phyloP scores from a whole-genome alignment of 53 echinoderm and acorn worm species.

The Arbacia lixula region DNA sequence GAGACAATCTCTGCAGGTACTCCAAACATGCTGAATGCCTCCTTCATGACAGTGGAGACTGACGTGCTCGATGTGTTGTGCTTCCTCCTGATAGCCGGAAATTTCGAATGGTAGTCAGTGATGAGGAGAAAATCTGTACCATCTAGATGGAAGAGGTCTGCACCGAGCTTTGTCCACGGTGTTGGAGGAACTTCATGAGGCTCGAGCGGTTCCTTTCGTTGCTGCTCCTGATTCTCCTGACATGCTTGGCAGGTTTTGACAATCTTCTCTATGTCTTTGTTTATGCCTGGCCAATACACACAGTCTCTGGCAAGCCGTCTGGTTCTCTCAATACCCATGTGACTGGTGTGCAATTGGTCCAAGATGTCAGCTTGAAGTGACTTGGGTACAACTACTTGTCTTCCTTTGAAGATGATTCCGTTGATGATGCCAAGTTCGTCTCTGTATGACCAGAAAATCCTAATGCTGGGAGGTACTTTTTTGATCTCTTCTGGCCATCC shows the following conservation, averaged over 20 bases:
- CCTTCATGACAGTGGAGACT: slow-evolving; percentile 36
- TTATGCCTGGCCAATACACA: slow-evolving; percentile 76
- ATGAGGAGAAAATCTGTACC: slow-evolving; percentile 47
- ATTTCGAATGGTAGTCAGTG: slow-evolving; percentile 58
- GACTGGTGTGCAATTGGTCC: slow-evolving; percentile 55
- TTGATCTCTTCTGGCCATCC: too few species aligned
- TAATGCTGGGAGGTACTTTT: too few species aligned
- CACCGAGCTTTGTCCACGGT: slow-evolving; percentile 27
- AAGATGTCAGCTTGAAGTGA: slow-evolving; percentile 52
- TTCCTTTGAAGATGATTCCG: slow-evolving; percentile 68
- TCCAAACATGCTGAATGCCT: slow-evolving; percentile 32
- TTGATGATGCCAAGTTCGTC: slow-evolving; percentile 62
- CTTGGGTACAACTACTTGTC: slow-evolving; percentile 61
- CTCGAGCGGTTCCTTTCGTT: slow-evolving; percentile 46
- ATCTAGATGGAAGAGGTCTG: slow-evolving; percentile 45
- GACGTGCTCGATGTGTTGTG: slow-evolving; percentile 17
- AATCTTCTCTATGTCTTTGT: slow-evolving; percentile 19
- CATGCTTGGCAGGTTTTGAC: slow-evolving; percentile 39
- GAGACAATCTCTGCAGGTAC: slow-evolving; percentile 19
- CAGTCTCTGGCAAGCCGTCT: slow-evolving; percentile 63
- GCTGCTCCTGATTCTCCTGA: slow-evolving; percentile 50
- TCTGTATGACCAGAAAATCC: slow-evolving; percentile 62
- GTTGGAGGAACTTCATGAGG: slow-evolving; percentile 54
- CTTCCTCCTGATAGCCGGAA: slow-evolving; percentile 22
- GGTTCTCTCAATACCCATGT: slow-evolving; percentile 61